Percentiles rank a stretch among this genome's conserved stretches.
phyloP scores from a whole-genome alignment of 2,888 invertebrate species.

The Xestia rhomboidea region DNA sequence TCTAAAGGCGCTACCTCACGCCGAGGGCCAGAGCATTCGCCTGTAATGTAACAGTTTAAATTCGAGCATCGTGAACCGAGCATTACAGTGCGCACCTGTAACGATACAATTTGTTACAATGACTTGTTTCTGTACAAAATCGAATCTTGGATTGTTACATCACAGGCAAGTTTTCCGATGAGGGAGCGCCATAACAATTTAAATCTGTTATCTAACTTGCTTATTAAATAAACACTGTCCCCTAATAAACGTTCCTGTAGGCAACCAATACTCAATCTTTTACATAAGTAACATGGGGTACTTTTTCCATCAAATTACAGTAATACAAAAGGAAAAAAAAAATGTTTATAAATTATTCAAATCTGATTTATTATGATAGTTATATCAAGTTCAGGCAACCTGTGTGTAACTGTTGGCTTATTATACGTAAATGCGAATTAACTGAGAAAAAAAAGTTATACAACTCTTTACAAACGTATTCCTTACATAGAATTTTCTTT shows the following conservation, averaged over 20 bases:
- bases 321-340: slow-evolving; percentile 21
- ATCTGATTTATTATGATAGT: slow-evolving; percentile 48
- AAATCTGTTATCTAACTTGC: background rate
- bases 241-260: background rate
- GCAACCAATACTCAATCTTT: slow-evolving; percentile 9
- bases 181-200: background rate
- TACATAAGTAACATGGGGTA: slow-evolving; percentile 19
- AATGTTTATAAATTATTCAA: slow-evolving; percentile 30
- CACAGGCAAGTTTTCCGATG: background rate
- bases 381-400: slow-evolving; percentile 33
- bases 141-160: background rate
- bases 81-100: background rate
- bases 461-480: slow-evolving; percentile 53
- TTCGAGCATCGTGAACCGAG: too few relatives aligned
- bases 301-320: slow-evolving; percentile 21
- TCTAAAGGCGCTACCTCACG: background rate
- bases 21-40: background rate
- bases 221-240: slow-evolving; percentile 14
- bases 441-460: slow-evolving; percentile 42
- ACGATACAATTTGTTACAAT: background rate
- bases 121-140: background rate
- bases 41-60: background rate
- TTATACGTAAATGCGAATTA: slow-evolving; percentile 45
- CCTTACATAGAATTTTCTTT: slow-evolving; percentile 53
- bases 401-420: slow-evolving; percentile 43